Percentiles rank a stretch among this genome's conserved stretches.
These are phyloP conservation scores for Neria commutata DNA, from an alignment of 2,888 invertebrate genomes.

Conservation along the genomic window DNA sequence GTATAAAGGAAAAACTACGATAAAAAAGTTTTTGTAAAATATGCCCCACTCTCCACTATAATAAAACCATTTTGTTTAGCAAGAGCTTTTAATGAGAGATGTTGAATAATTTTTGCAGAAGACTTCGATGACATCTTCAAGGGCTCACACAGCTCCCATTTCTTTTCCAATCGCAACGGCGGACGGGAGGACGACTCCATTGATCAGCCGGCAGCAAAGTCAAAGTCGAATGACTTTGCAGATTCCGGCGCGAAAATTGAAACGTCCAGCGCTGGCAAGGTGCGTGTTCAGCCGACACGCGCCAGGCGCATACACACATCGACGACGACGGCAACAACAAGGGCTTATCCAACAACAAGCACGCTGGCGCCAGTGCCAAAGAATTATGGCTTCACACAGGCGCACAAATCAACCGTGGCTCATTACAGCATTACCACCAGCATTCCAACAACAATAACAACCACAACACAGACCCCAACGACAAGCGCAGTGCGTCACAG, in stretches of 20 bases:
- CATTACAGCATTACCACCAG: constrained; percentile 40
- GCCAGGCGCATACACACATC: constrained; percentile 36
- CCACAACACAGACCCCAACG: constrained; percentile 27
- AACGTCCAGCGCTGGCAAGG: constrained; percentile 38
- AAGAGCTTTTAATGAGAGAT: not conserved
- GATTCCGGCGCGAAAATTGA: constrained; percentile 51
- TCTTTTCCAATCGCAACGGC: constrained; percentile 71
- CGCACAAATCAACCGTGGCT: constrained; percentile 43
- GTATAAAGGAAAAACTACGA: too few relatives aligned
- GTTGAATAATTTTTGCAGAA: constrained; percentile 41
- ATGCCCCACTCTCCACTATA: too few relatives aligned
- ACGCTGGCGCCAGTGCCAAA: constrained; percentile 38
- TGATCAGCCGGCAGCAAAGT: constrained; percentile 48
- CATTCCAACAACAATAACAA: constrained; percentile 30
- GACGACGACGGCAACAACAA: constrained; percentile 23
- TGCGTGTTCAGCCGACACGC: constrained; percentile 45
- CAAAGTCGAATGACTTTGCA: constrained; percentile 59
- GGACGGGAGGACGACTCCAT: constrained; percentile 67
- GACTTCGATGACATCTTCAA: constrained; percentile 69
- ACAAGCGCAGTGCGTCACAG: constrained; percentile 38
- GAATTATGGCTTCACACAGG: constrained; percentile 45
- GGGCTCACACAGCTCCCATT: constrained; percentile 77
- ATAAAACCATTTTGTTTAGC: not conserved
- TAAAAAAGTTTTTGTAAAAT: too few relatives aligned
- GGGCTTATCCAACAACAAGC: constrained; percentile 25